Evolutionary conservation across 2,888 invertebrate species (phyloP).

Genomic region (Lepeophtheirus nordmannii): DNA sequence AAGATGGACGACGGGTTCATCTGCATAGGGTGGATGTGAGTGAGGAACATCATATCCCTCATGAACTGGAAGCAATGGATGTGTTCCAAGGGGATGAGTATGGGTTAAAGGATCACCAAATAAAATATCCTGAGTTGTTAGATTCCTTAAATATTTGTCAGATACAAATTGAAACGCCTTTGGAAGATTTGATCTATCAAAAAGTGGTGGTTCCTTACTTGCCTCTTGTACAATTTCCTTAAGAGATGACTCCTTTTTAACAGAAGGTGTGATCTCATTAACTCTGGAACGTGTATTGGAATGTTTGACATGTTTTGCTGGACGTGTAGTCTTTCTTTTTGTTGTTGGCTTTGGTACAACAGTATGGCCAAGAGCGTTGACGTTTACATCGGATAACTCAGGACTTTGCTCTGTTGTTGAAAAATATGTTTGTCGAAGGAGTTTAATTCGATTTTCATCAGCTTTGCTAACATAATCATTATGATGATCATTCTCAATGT

Average conservation of each 20-base stretch:
- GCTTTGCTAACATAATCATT: not conserved
- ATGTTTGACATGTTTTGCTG: not conserved
- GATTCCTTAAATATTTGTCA: not conserved
- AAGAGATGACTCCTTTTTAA: not conserved
- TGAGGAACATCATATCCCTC: conserved; percentile 14
- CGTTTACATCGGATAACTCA: not conserved
- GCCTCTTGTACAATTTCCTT: not conserved
- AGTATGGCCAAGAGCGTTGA: not conserved
- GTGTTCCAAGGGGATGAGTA: conserved; percentile 20
- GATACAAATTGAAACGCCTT: not conserved
- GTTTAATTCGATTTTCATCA: not conserved
- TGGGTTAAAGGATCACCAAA: conserved; percentile 20
- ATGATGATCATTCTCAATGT: not conserved
- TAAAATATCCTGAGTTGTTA: conserved; percentile 12
- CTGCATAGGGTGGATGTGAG: conserved; percentile 15
- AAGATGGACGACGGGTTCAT: conserved; percentile 14
- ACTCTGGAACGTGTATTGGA: not conserved
- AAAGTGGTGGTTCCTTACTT: not conserved
- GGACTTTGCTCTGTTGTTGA: not conserved
- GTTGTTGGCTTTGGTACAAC: not conserved
- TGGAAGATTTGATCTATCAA: not conserved
- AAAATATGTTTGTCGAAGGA: not conserved
- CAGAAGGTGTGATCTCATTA: not conserved
- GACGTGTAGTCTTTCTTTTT: not conserved
- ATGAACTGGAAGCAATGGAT: conserved; percentile 17